Percentiles rank a stretch among this genome's conserved stretches.
Conservation (phyloP, 1,140 invertebrate genomes). For the Drosophila miranda region DNA sequence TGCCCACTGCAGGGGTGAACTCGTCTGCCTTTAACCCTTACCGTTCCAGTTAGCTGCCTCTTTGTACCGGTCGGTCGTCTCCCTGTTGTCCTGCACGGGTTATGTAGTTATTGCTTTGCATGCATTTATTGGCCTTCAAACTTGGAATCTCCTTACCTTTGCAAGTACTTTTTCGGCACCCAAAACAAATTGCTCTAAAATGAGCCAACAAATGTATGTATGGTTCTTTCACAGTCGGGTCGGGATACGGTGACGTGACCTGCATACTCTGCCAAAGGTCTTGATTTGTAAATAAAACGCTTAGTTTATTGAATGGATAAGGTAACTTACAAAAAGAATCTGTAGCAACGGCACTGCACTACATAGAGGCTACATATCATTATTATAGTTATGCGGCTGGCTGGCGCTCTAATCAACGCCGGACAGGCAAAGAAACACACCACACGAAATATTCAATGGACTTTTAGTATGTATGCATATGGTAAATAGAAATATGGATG, state of each 20-base stretch:
- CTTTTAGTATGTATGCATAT: conserved; percentile 22
- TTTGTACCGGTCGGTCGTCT: conserved; percentile 10
- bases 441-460: conserved; percentile 38
- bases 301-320: conserved; percentile 63
- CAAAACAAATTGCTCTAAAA: too few relatives aligned
- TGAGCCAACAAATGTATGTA: conserved; percentile 20
- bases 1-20: conserved; percentile 19
- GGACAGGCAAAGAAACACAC: conserved; percentile 15
- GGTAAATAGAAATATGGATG: conserved; percentile 32
- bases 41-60: conserved; percentile 20
- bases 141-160: too few relatives aligned
- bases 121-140: too few relatives aligned
- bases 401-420: conserved; percentile 1
- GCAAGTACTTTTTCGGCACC: too few relatives aligned
- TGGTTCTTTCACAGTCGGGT: conserved; percentile 9
- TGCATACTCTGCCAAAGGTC: not conserved
- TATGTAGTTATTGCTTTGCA: not conserved
- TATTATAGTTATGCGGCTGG: conserved; percentile 11
- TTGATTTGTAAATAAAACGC: conserved; percentile 53
- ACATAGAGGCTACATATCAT: conserved; percentile 22
- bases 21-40: too few relatives aligned
- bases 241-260: conserved; percentile 8
- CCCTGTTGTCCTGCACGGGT: conserved; percentile 1
- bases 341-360: conserved; percentile 42
- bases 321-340: conserved; percentile 63